Conservation (phyloP, 1,140 invertebrate species). For the Bursaphelenchus mucronatus region DNA sequence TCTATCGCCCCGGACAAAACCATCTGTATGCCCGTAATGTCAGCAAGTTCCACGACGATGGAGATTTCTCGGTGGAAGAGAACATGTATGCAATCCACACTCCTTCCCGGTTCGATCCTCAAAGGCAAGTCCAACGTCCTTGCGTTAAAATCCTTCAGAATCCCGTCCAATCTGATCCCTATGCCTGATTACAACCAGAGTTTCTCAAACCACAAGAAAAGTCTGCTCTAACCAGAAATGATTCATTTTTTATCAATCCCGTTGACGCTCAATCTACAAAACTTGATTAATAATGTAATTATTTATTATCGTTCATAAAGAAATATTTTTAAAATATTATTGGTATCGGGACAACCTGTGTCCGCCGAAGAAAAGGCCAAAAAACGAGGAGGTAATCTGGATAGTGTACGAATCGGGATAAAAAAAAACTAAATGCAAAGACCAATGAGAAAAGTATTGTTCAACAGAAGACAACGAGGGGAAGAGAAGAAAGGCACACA, state of each 20-base stretch:
- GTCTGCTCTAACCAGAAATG: conserved; percentile 2
- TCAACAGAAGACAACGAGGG: too few species aligned
- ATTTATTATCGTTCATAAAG: too few species aligned
- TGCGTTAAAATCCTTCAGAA: too few species aligned
- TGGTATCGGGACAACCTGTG: too few species aligned
- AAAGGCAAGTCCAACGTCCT: too few species aligned
- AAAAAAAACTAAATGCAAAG: too few species aligned
- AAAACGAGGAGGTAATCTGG: too few species aligned
- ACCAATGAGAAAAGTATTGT: too few species aligned
- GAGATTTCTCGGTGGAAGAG: conserved; percentile 56
- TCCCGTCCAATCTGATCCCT: conserved; percentile 4
- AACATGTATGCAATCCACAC: conserved; percentile 54
- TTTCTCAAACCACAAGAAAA: conserved; percentile 11
- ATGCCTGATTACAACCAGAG: conserved; percentile 6
- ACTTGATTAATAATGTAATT: background rate
- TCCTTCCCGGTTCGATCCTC: conserved; percentile 38
- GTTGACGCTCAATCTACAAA: conserved; percentile 12
- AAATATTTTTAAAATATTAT: too few species aligned
- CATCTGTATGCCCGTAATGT: conserved; percentile 24
- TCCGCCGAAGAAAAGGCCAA: too few species aligned
- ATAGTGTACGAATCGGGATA: too few species aligned
- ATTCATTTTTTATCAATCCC: background rate
- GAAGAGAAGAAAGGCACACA: too few species aligned
- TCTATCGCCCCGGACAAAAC: background rate
- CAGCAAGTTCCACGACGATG: conserved; percentile 39